These are phyloP conservation scores for Pemphigus obesinymphae DNA, from an alignment of 1,140 invertebrate genomes.

Conservation along the genomic window DNA sequence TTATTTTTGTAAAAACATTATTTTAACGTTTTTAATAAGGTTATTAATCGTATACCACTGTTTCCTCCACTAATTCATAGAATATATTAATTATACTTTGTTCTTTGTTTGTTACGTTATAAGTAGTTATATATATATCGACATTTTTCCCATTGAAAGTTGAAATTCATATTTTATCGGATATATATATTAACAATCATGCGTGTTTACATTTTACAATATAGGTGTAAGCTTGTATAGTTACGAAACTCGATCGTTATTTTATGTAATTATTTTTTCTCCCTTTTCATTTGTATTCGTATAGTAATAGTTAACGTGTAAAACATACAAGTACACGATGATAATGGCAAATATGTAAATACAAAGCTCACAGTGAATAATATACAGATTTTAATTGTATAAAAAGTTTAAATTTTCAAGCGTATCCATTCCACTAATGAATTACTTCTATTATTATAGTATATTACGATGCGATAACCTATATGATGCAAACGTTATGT, in stretches of 20 bases:
- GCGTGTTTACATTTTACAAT: neutral
- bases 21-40: neutral
- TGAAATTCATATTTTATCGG: neutral
- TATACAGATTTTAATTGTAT: neutral
- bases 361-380: neutral
- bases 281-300: neutral
- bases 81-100: neutral
- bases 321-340: no score
- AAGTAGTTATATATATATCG: neutral
- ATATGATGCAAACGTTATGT: neutral
- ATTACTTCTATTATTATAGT: neutral
- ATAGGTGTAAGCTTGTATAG: neutral
- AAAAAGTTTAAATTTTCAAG: neutral
- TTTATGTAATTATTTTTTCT: slow-evolving; percentile 12
- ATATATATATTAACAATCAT: neutral
- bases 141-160: neutral
- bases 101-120: neutral
- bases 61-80: neutral
- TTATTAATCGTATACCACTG: neutral
- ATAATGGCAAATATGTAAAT: neutral
- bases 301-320: neutral
- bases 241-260: neutral
- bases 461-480: neutral
- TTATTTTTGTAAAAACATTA: neutral
- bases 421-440: neutral